phyloP scores from a whole-genome alignment of 2,888 invertebrate species.

The Drosophila setosimentum region DNA sequence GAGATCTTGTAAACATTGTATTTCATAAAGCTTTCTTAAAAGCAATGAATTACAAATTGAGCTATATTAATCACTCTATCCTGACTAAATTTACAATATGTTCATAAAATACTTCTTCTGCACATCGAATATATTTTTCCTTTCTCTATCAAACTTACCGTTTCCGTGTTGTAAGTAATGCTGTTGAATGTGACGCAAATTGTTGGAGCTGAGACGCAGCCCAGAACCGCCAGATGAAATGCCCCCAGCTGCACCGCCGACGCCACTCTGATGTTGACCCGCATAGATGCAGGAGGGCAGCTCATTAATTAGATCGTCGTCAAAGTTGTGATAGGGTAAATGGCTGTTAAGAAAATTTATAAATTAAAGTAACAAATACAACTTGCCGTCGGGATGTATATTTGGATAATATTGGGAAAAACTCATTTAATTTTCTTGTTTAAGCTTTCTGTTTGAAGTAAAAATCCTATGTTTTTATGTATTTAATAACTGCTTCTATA shows the following conservation, averaged over 20 bases:
- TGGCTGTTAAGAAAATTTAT: conserved; percentile 67
- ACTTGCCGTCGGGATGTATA: conserved; percentile 32
- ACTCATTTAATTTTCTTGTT: too few species aligned
- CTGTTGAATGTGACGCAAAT: conserved; percentile 85
- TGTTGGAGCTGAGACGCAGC: conserved; percentile 81
- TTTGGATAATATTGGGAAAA: neutral
- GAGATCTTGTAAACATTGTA: neutral
- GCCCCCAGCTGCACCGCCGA: conserved; percentile 46
- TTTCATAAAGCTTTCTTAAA: neutral
- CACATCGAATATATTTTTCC: neutral
- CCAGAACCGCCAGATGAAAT: conserved; percentile 51
- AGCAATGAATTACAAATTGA: neutral
- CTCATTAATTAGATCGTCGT: conserved; percentile 88
- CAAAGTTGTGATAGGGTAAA: conserved; percentile 84
- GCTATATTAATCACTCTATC: neutral
- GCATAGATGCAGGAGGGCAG: conserved; percentile 93
- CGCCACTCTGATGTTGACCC: conserved; percentile 86
- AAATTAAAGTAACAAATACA: neutral
- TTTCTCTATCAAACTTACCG: conserved; percentile 62
- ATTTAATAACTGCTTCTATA: neutral
- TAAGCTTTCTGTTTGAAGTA: neutral
- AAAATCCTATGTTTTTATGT: neutral
- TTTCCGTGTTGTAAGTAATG: conserved; percentile 84
- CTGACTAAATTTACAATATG: neutral
- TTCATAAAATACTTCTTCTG: neutral